Base-by-base conservation (phyloP, 1,140 invertebrate genomes). In the Bombus affinis region DNA sequence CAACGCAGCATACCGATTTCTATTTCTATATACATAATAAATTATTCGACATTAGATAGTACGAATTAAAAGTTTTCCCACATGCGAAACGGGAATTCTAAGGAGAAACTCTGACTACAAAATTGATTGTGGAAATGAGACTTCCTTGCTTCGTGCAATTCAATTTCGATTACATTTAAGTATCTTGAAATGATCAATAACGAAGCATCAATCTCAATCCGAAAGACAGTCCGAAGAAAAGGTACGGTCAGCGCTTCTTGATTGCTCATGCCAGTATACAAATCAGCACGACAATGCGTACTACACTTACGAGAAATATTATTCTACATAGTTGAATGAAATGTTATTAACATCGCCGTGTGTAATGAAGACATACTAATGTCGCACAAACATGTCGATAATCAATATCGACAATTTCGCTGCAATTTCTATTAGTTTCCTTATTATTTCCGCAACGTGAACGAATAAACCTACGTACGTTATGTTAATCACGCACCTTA, bases 151-250 rank as follows among this genome's bases (percentile, higher is more conserved):
- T 28, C n/a, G n/a, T 32, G 39, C 66, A 79, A 79, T 79, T 79
- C 77, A 44, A 79, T 79, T 66, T 44, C 42, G 62, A 79, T 79
- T 79, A 47, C 4, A 28, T 66, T 28, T 32, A 68, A 66, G 59
- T 39, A 39, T 66, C 77, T 68, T n/a, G 65, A 39, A 80, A 70
- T 80, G 65, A 80, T 80, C 42, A 53, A 80, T 70, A 80, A 80
- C n/a, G 65, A 44, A 28, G 22, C 62, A 80, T 80, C 57, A 68
- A 80, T 80, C 77, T 80, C 37, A 53, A 70, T 80, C 78, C 12
- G 44, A 75, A 70, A 70, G 65, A 53, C 78, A 18, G 65, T 70
- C 2, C 6, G 78, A 80, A 79, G 62, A 79, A 66, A 79, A 47
- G 77, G 39, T 47, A 68, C n/a, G 22, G 62, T 37, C 62, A 47